Evolutionary conservation across 2,113 vertebrate species (phyloP), one percentile per base, ranked within the genome.

Genomic region (Phainopepla nitens): DNA sequence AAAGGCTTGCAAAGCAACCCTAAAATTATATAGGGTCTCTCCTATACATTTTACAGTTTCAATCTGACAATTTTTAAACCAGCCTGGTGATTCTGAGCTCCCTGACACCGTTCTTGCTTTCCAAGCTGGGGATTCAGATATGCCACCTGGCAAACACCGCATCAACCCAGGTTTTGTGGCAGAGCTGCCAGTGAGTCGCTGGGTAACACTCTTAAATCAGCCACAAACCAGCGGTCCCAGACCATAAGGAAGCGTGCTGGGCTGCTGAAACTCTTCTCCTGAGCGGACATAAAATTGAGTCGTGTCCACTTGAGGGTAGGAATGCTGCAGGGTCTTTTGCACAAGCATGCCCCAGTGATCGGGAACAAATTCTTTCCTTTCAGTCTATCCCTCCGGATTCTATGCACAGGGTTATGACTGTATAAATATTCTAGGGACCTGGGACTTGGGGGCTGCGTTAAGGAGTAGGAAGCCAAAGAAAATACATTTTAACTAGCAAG

Each of bases 401-500:
- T 72, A 77, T 61, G 62, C 51, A 85, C 47, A 54, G 87, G 53
- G 84, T 89, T 89, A 95, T 87, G 87, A 90, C 87, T 86, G 58
- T 90, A 91, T 93, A 96, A 95, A 95, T 93, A 92, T 95, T 92
- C 85, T 60, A 93, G 89, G 82, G 86, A 93, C 71, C n/a, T 90
- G 94, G 87, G 90, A 93, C 51, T 93, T 94, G 20, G 50, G n/a
- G 50, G 71, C 47, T 88, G 79, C 88, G 39, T 84, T 88, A 86
- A 85, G 33, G 45, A 75, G 58, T 27, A 85, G 31, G 39, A 93
- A 94, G 58, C 75, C 71, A 92, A 95, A 83, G 82, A 92, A 95
- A 95, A 96, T 90, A 94, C 82, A 95, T 96, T 93, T 90, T 94
- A 90, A 83, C 82, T 92, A 94, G 73, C 70, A 96, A 94, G 92